A percentile compares a stretch with the other conserved stretches of the same genome.
Evolutionary conservation across 2,797 vertebrate genomes (phyloP).

Genomic region (Oryzias dopingdopingensis): DNA sequence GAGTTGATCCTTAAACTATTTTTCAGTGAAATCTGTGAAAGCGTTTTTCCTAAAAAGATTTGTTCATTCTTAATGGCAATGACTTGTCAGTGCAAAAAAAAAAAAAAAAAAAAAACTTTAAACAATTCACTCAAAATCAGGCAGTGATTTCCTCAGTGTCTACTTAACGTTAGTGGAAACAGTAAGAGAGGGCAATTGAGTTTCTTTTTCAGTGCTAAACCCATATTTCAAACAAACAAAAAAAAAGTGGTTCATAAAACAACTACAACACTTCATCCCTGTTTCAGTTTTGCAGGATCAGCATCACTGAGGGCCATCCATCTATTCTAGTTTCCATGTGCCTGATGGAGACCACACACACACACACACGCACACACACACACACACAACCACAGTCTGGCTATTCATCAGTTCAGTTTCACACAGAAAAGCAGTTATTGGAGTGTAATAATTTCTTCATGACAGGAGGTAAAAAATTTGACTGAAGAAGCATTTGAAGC

Average conservation of each 20-base stretch:
- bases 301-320: constrained; percentile 53
- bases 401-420: constrained; percentile 52
- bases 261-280: constrained; percentile 59
- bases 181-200: constrained; percentile 22
- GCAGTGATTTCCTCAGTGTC: constrained; percentile 11
- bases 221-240: constrained; percentile 54
- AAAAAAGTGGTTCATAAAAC: constrained; percentile 53
- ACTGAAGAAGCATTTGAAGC: constrained; percentile 54
- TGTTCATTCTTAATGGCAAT: too few relatives aligned
- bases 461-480: constrained; percentile 62
- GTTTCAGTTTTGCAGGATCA: constrained; percentile 46
- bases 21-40: too few relatives aligned
- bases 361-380: constrained; percentile 20
- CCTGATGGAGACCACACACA: constrained; percentile 36
- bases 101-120: too few relatives aligned
- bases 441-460: constrained; percentile 55
- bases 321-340: constrained; percentile 48
- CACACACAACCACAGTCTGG: constrained; percentile 44
- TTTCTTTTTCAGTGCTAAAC: constrained; percentile 21
- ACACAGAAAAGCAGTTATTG: constrained; percentile 42
- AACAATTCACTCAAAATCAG: neutral
- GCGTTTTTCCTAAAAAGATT: too few relatives aligned
- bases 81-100: too few relatives aligned
- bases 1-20: too few relatives aligned
- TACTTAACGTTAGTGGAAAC: constrained; percentile 16